Conservation (phyloP, 1,140 invertebrate species). For the Drosophila tani region DNA sequence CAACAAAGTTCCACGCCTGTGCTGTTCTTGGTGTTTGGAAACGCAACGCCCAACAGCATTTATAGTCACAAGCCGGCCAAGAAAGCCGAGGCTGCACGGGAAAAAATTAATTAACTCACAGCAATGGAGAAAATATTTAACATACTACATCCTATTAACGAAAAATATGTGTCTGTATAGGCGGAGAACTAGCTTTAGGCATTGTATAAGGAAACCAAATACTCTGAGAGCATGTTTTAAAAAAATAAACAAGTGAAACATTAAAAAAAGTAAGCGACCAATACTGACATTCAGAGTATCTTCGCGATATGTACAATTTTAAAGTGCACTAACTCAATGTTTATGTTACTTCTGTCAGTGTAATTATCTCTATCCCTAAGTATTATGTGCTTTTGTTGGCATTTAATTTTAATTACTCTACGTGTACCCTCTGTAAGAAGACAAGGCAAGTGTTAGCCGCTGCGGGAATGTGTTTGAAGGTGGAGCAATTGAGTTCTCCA, state of each 20-base stretch:
- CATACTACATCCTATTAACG: too few species aligned
- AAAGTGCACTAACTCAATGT: too few species aligned
- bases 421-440: conserved; percentile 12
- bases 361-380: conserved; percentile 26
- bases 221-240: too few species aligned
- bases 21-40: conserved; percentile 25
- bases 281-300: too few species aligned
- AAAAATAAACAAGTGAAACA: neutral
- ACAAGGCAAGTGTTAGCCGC: conserved; percentile 2
- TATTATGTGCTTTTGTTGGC: conserved; percentile 52
- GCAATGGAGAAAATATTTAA: too few species aligned
- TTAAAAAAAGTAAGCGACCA: neutral
- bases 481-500: conserved; percentile 50
- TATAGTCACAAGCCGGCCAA: neutral
- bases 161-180: too few species aligned
- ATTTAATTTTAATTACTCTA: conserved; percentile 73
- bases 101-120: neutral
- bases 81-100: conserved; percentile 11
- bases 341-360: conserved; percentile 5
- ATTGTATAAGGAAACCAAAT: too few species aligned
- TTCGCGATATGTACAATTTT: too few species aligned
- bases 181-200: too few species aligned
- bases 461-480: conserved; percentile 39
- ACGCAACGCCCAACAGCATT: conserved; percentile 3
- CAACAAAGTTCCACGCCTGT: conserved; percentile 52